Conservation (phyloP, 1,140 invertebrate species). For the Aleiodes sp. region DNA sequence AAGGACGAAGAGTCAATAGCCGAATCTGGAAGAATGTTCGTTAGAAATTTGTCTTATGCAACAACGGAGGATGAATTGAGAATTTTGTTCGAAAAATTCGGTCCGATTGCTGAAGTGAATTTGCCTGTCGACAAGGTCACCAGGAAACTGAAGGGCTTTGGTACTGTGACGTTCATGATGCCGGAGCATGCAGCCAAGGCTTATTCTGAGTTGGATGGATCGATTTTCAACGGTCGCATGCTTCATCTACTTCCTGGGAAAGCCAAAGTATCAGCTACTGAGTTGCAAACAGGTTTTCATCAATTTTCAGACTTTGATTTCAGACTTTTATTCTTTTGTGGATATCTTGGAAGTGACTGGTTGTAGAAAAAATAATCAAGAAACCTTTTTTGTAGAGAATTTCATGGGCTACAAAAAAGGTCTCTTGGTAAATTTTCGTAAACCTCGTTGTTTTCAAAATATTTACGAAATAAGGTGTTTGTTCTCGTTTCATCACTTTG, state of each 20-base stretch:
- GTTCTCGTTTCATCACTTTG: not conserved
- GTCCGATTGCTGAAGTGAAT: slow-evolving; percentile 87
- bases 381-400: too few relatives aligned
- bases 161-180: slow-evolving; percentile 91
- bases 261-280: slow-evolving; percentile 69
- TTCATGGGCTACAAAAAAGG: too few relatives aligned
- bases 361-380: not conserved
- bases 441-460: too few relatives aligned
- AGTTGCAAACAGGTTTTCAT: not conserved
- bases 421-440: too few relatives aligned
- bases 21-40: slow-evolving; percentile 93
- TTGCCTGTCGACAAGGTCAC: slow-evolving; percentile 88
- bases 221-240: slow-evolving; percentile 89
- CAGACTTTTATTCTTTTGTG: not conserved
- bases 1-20: slow-evolving; percentile 84
- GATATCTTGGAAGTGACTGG: too few relatives aligned
- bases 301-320: not conserved
- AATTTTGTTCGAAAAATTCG: slow-evolving; percentile 87
- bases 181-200: slow-evolving; percentile 95
- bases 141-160: slow-evolving; percentile 93
- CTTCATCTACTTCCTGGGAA: slow-evolving; percentile 93
- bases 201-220: slow-evolving; percentile 88
- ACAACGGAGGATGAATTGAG: slow-evolving; percentile 89
- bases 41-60: slow-evolving; percentile 92
- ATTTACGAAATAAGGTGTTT: too few relatives aligned